phyloP scores from a whole-genome alignment of 2,888 invertebrate species.

The Branchipolynoe longqiensis region DNA sequence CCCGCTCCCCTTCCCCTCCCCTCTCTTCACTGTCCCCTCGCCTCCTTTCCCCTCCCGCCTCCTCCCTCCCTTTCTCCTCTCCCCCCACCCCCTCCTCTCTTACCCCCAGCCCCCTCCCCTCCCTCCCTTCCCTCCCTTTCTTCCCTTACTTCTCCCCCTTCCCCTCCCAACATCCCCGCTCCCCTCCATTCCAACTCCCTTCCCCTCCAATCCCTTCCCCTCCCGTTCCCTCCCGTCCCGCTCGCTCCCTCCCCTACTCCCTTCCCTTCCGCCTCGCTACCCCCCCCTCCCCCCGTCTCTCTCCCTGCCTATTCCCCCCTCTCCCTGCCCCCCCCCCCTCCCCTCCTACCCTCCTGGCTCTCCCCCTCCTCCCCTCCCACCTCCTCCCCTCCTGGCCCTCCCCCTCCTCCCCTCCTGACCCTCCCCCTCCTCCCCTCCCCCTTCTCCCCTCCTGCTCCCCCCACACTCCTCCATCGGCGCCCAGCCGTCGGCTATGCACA shows the following conservation, averaged over 20 bases:
- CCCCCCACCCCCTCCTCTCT: not conserved
- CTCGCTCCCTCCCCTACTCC: not conserved
- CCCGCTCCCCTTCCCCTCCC: not conserved
- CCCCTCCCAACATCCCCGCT: not conserved
- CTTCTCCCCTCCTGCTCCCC: no score
- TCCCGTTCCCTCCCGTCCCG: not conserved
- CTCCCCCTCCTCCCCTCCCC: no score
- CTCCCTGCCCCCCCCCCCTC: not conserved
- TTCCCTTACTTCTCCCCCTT: not conserved
- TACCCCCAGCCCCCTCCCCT: not conserved
- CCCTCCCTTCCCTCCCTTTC: not conserved
- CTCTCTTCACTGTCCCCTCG: not conserved
- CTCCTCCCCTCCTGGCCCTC: not conserved
- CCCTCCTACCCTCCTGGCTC: not conserved
- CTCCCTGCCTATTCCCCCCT: not conserved
- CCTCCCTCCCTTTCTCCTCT: not conserved
- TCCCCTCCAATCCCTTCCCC: no score
- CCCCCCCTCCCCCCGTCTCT: not conserved
- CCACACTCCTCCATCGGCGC: no score
- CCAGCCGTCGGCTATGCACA: no score
- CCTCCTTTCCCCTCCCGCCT: not conserved
- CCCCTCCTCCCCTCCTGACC: not conserved
- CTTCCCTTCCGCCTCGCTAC: not conserved
- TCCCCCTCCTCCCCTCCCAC: not conserved
- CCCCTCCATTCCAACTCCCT: not conserved